A percentile compares a stretch with the other conserved stretches of the same genome.
Evolutionary conservation across 2,888 invertebrate genomes (phyloP).

Genomic region (Hydriomena furcata): DNA sequence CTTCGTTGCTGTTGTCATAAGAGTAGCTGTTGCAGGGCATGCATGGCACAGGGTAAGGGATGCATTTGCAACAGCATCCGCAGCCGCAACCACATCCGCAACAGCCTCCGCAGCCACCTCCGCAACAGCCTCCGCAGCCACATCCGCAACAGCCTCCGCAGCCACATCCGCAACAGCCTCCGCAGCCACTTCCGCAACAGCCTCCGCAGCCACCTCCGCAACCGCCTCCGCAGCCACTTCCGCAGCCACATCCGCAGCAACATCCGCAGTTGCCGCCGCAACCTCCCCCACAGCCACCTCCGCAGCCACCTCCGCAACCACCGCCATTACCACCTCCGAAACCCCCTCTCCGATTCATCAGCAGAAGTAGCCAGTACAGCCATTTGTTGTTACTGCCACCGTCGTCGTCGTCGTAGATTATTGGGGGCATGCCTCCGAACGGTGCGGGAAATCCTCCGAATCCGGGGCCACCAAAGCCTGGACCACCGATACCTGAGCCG

Average conservation of each 20-base stretch:
- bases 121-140: conserved; percentile 19
- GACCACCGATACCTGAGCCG: conserved; percentile 15
- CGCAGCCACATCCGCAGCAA: conserved; percentile 22
- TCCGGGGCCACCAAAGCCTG: conserved; percentile 18
- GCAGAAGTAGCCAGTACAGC: conserved; percentile 56
- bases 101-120: conserved; percentile 20
- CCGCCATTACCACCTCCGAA: conserved; percentile 30
- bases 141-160: conserved; percentile 28
- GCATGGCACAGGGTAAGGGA: conserved; percentile 8
- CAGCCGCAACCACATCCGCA: conserved; percentile 18
- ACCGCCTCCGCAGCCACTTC: conserved; percentile 23
- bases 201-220: conserved; percentile 23
- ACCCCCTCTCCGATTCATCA: conserved; percentile 42
- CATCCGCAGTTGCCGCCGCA: conserved; percentile 25
- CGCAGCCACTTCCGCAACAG: conserved; percentile 21
- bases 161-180: conserved; percentile 13
- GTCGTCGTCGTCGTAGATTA: conserved; percentile 44
- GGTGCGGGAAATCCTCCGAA: conserved; percentile 21
- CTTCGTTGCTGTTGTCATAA: not conserved
- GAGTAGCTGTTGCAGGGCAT: not conserved
- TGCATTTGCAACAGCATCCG: conserved; percentile 14
- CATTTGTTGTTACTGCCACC: conserved; percentile 43
- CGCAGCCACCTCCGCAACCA: conserved; percentile 26
- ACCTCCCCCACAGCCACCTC: conserved; percentile 28
- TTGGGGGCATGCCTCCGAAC: conserved; percentile 44